These are phyloP conservation scores for Drosophila anomelani DNA, from an alignment of 2,888 invertebrate species.

Conservation along the genomic window DNA sequence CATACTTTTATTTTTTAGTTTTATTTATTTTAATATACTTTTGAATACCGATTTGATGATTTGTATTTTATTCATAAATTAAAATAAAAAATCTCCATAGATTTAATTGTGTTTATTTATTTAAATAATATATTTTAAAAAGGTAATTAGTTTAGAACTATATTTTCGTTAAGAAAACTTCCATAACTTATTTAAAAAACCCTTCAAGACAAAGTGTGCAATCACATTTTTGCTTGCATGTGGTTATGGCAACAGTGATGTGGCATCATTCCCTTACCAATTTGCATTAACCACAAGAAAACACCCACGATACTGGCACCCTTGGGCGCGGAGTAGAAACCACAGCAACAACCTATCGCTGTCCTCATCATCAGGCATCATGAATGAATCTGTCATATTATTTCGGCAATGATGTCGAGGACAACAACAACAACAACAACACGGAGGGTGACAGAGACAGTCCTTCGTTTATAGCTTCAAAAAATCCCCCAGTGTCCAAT, in stretches of 20 bases:
- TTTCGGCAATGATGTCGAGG: conserved; percentile 78
- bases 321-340: conserved; percentile 8
- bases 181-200: too few relatives aligned
- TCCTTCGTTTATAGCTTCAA: conserved; percentile 35
- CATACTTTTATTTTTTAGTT: too few relatives aligned
- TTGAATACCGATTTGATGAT: too few relatives aligned
- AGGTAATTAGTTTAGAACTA: too few relatives aligned
- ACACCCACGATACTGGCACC: conserved; percentile 28
- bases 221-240: neutral
- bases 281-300: conserved; percentile 49
- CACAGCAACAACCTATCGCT: conserved; percentile 36
- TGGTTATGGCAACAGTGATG: conserved; percentile 5
- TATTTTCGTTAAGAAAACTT: too few relatives aligned
- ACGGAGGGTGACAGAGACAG: neutral
- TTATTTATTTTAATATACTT: too few relatives aligned
- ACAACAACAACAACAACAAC: conserved; percentile 42
- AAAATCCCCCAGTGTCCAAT: conserved; percentile 73
- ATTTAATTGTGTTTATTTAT: too few relatives aligned
- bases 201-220: neutral
- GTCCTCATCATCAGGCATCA: conserved; percentile 31
- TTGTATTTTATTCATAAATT: too few relatives aligned
- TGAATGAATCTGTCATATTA: conserved; percentile 81
- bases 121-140: too few relatives aligned
- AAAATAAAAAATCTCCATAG: too few relatives aligned
- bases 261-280: conserved; percentile 5